These are phyloP conservation scores for Eleutherodactylus coqui DNA, from an alignment of 2,797 vertebrate genomes.

Conservation along the genomic window DNA sequence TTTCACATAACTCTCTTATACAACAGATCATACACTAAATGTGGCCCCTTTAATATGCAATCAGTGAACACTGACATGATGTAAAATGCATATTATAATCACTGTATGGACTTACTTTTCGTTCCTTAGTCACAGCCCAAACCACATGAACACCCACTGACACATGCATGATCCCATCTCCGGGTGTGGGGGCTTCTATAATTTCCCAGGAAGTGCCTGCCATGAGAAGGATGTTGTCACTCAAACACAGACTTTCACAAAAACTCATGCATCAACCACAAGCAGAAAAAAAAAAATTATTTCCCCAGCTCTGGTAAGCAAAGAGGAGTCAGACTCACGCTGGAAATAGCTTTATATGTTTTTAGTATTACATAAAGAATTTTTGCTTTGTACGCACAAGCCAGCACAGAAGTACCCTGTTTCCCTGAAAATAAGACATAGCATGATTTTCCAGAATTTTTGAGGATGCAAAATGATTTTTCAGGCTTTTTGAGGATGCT, in stretches of 20 bases:
- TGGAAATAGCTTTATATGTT: not conserved
- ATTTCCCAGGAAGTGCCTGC: slow-evolving; percentile 82
- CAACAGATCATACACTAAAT: too few relatives aligned
- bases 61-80: not conserved
- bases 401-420: not conserved
- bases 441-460: too few relatives aligned
- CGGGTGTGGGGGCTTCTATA: slow-evolving; percentile 89
- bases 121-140: slow-evolving; percentile 95
- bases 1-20: too few relatives aligned
- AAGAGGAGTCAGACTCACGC: not conserved
- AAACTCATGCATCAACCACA: not conserved
- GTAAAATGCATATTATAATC: not conserved
- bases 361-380: not conserved
- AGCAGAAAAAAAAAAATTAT: not conserved
- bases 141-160: slow-evolving; percentile 90
- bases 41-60: not conserved
- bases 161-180: slow-evolving; percentile 86
- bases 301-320: too few relatives aligned
- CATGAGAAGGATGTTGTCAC: slow-evolving; percentile 50
- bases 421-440: too few relatives aligned
- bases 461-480: too few relatives aligned
- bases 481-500: too few relatives aligned
- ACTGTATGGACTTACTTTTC: slow-evolving; percentile 82
- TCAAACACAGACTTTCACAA: not conserved
- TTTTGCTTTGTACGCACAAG: not conserved